phyloP scores from a whole-genome alignment of 2,797 vertebrate species.

The Pangasius larnaudii region DNA sequence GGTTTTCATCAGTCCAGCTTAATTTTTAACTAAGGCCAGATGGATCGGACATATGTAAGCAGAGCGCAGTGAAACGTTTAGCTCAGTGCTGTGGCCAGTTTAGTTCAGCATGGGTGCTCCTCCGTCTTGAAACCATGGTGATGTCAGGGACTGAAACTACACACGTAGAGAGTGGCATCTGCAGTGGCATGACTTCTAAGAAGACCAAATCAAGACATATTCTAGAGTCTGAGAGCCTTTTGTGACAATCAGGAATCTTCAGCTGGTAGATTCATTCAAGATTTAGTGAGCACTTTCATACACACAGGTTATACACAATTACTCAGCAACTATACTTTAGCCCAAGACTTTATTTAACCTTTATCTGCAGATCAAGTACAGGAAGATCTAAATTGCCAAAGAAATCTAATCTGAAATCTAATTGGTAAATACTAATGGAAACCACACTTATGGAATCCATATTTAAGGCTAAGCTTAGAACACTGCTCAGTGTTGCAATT shows the following conservation, averaged over 20 bases:
- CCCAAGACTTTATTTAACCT: not conserved
- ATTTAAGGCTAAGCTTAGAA: too few species aligned
- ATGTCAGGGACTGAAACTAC: constrained; percentile 42
- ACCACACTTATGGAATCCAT: not conserved
- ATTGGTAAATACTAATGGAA: not conserved
- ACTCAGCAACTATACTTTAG: not conserved
- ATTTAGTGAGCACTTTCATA: not conserved
- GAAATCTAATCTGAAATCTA: not conserved
- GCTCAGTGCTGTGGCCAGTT: constrained; percentile 62
- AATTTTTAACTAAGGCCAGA: constrained; percentile 76
- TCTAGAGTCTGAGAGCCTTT: not conserved
- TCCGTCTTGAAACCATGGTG: constrained; percentile 52
- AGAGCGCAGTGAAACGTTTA: constrained; percentile 49
- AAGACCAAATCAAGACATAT: constrained; percentile 13
- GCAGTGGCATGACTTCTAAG: constrained; percentile 17
- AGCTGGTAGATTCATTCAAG: not conserved
- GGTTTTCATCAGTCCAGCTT: constrained; percentile 53
- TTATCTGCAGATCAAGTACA: not conserved
- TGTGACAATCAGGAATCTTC: not conserved
- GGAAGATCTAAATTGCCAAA: not conserved
- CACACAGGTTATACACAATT: not conserved
- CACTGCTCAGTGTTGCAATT: not conserved
- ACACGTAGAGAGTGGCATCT: constrained; percentile 17
- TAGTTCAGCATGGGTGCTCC: constrained; percentile 68
- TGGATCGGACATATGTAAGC: constrained; percentile 58